Conservation (phyloP, 92 coral and sea anemone species). For the Phenganax marumi region DNA sequence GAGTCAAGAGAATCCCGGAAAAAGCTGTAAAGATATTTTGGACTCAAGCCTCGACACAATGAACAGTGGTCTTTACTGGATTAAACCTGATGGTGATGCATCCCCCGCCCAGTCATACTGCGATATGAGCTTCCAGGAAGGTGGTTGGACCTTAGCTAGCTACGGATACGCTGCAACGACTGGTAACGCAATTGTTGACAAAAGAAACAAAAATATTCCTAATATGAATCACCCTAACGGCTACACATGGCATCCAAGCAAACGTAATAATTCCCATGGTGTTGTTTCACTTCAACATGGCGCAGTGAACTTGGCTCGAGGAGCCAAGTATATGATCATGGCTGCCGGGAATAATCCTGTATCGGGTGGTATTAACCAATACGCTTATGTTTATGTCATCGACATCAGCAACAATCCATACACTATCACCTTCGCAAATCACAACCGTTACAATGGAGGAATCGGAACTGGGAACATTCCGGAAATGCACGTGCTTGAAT, state of each 20-base stretch:
- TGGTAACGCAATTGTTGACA: background rate
- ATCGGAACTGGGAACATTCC: conserved; percentile 64
- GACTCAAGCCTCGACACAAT: conserved; percentile 4
- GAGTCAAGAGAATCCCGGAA: conserved; percentile 37
- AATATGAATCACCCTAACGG: conserved; percentile 94
- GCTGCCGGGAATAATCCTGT: conserved; percentile 91
- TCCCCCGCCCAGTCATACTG: conserved; percentile 47
- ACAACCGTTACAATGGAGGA: conserved; percentile 74
- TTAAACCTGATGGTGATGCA: conserved; percentile 42
- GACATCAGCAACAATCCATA: conserved; percentile 65
- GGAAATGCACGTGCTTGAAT: conserved; percentile 81
- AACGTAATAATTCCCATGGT: conserved; percentile 66
- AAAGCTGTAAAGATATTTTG: conserved; percentile 47
- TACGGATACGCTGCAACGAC: conserved; percentile 49
- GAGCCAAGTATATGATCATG: conserved; percentile 84
- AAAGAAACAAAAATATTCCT: conserved; percentile 71
- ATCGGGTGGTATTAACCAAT: conserved; percentile 72
- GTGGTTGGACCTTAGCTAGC: conserved; percentile 59
- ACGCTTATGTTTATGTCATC: conserved; percentile 69
- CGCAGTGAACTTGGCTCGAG: conserved; percentile 77
- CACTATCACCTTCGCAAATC: conserved; percentile 81
- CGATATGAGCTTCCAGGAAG: conserved; percentile 53
- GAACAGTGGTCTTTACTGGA: conserved; percentile 49
- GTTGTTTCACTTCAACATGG: conserved; percentile 71
- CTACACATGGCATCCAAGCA: conserved; percentile 79